Base-by-base conservation (phyloP, 2,113 vertebrate genomes). In the Microcebus jonahi region DNA sequence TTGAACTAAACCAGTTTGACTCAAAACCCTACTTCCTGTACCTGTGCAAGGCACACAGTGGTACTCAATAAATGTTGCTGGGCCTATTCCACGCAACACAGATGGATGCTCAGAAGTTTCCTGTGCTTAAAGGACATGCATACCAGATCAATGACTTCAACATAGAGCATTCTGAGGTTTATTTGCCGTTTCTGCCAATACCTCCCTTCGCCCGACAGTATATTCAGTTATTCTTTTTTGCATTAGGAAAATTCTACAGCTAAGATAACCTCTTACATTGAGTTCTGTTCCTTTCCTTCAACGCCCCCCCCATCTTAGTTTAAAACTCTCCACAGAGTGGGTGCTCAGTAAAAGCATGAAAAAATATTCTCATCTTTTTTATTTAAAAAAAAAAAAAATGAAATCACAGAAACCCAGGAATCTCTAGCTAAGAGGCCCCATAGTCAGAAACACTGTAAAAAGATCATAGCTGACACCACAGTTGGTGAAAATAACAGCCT, bases 401-500 rank as follows among this genome's bases (percentile, higher is more conserved):
- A 89, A 97, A 88, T 75, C 88, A 42, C 23, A 75, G 50, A 85
- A 88, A 86, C 95, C 61, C 50, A 50, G 88, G 82, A 61, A 95
- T 96, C 71, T 96, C 94, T 89, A 65, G 86, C 91, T 88, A 75
- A 90, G 89, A 96, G 90, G 61, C 57, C 57, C 70, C 39, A 29
- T 42, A 81, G 36, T 92, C 95, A 91, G 88, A 96, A 88, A 76
- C 73, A 85, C 90, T 73, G 82, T 91, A 86, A 57, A 96, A 96
- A 95, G 90, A 97, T 94, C 95, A 95, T 25, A 97, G 96, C 91
- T 90, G 85, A 90, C 94, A 95, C 82, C 88, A 91, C 91, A 93
- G 91, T 90, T 94, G 95, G 88, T 93, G 88, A 94, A 86, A 95
- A 91, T 73, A 94, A 94, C 96, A 93, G 92, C 94, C 94, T 88